Evolutionary conservation across 2,113 vertebrate species (phyloP), one percentile per base, ranked within the genome.

Genomic region (Arenaria interpres): DNA sequence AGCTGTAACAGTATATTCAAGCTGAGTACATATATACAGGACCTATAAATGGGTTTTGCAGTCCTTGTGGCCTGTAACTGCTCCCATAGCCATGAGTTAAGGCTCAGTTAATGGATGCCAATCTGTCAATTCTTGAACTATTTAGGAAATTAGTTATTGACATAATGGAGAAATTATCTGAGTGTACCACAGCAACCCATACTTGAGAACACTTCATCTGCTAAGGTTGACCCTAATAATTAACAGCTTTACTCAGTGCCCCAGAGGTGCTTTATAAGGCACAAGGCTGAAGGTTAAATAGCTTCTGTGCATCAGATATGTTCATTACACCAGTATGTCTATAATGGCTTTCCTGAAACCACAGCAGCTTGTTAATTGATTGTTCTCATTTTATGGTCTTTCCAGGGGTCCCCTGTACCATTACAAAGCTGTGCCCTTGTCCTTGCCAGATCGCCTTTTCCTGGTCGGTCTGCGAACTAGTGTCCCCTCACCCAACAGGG

Each of bases 211-310:
- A 85, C 54, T 62, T 95, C 67, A 7, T 94, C 96, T 92, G 74
- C 80, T 90, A 18, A 82, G 80, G 62, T 13, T 89, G 92, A 96
- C 91, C 74, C 80, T 82, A 73, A 91, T 85, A 93, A 95, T 94
- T 93, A 95, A 92, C 74, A 87, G 62, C 53, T 60, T 85, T 95
- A 56, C 56, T 51, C 89, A 72, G 60, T 62, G 86, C 53, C 74
- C 76, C 94, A 77, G 68, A 92, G 86, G 93, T 90, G 51, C 86
- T 92, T 79, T 82, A 69, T 35, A 69, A 90, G 69, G 77, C 90
- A 73, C 19, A 24, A 93, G 75, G 92, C 85, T 96, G 95, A 93
- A 96, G 90, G 94, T 95, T 94, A 93, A 97, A 92, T 14, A 79
- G 62, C 69, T 93, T 87, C 66, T 79, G 48, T 63, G 85, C 92